These are phyloP conservation scores for Cephus runcator DNA, from an alignment of 2,888 invertebrate species.

Conservation along the genomic window DNA sequence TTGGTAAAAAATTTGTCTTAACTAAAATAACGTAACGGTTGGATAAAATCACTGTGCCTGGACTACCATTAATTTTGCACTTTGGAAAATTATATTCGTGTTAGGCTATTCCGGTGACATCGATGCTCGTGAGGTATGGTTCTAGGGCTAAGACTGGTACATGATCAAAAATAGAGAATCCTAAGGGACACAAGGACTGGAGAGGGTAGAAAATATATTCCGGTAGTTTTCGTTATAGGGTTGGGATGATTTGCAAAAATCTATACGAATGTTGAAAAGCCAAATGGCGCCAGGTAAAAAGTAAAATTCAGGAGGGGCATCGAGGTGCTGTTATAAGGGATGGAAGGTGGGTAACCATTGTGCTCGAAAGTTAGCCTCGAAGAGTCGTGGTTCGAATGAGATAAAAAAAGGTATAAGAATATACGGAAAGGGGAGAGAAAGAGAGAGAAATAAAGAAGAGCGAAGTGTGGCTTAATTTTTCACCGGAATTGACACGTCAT, in stretches of 20 bases:
- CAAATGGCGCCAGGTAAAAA: constrained; percentile 35
- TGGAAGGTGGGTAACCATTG: constrained; percentile 10
- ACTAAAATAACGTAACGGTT: neutral
- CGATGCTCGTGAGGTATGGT: neutral
- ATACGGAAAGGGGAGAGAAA: constrained; percentile 9
- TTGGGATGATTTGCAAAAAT: constrained; percentile 51
- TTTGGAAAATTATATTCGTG: neutral
- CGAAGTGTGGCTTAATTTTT: constrained; percentile 49
- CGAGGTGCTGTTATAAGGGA: constrained; percentile 29
- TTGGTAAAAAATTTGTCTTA: neutral
- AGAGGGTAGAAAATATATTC: neutral
- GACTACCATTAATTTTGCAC: neutral
- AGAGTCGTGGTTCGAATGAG: constrained; percentile 17
- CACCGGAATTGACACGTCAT: constrained; percentile 40
- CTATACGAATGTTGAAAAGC: constrained; percentile 18
- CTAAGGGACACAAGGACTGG: neutral
- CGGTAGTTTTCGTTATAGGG: neutral
- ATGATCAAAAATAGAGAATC: neutral
- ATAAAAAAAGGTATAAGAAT: constrained; percentile 3
- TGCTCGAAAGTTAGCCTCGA: constrained; percentile 19
- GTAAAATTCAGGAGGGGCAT: constrained; percentile 18
- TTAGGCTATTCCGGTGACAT: neutral
- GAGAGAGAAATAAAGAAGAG: constrained; percentile 14
- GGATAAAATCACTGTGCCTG: neutral
- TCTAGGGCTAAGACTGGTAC: neutral